Percentiles rank a stretch among this genome's conserved stretches.
Conservation (phyloP, 35 echinoderm and acorn worm species). For the Strongylocentrotus purpuratus region DNA sequence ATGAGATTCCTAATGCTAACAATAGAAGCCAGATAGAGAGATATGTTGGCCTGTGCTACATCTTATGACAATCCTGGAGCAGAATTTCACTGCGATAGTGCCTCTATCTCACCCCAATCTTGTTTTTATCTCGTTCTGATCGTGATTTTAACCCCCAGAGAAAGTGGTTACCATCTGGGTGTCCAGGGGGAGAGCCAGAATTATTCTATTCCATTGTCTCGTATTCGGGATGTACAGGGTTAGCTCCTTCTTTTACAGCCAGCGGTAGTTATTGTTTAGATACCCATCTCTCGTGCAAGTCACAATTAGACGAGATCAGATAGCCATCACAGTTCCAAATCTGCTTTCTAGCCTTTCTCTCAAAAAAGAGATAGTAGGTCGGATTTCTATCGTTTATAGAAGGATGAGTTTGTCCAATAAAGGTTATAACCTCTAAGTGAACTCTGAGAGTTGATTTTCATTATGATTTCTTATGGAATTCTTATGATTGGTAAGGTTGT, state of each 20-base stretch:
- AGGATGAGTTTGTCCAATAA: neutral
- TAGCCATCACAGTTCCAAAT: neutral
- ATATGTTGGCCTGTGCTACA: neutral
- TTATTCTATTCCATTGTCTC: neutral
- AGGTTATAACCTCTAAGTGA: neutral
- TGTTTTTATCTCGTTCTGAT: neutral
- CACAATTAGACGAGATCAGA: neutral
- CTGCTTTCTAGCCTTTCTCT: neutral
- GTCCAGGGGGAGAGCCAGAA: neutral
- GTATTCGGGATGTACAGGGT: neutral
- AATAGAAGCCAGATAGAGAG: neutral
- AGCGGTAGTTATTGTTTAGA: neutral
- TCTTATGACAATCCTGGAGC: too few relatives aligned
- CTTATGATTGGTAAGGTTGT: too few relatives aligned
- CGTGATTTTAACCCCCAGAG: neutral
- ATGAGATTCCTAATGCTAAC: neutral
- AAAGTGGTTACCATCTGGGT: neutral
- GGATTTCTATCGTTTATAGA: neutral
- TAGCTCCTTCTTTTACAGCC: neutral
- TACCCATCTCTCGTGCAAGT: conserved; percentile 22
- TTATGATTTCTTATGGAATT: too few relatives aligned
- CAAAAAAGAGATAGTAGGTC: neutral
- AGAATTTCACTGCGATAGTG: neutral
- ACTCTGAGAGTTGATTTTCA: neutral
- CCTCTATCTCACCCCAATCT: neutral